Percentiles rank a stretch among this genome's conserved stretches.
Evolutionary conservation across 2,888 invertebrate species (phyloP).

Genomic region (Athalia rosae): DNA sequence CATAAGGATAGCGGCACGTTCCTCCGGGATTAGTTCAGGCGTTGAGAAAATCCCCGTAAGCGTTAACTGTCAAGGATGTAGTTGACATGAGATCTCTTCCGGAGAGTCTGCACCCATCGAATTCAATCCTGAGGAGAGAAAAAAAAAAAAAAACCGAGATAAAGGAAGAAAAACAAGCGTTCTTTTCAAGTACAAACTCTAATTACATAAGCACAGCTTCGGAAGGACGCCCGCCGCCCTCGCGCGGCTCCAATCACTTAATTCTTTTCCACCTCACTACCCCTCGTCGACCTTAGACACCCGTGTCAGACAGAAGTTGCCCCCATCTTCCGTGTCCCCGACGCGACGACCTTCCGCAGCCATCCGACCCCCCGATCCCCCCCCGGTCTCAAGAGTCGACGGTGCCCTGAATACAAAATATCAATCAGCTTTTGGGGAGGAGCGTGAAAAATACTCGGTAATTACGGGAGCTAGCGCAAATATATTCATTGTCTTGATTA

Average conservation of each 20-base stretch:
- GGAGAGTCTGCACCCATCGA: conserved; percentile 21
- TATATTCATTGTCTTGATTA: conserved; percentile 65
- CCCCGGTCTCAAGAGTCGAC: conserved; percentile 34
- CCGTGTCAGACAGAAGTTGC: conserved; percentile 34
- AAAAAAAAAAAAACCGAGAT: not conserved
- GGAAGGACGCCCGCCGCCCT: not conserved
- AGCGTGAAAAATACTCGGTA: conserved; percentile 70
- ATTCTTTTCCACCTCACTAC: conserved; percentile 48
- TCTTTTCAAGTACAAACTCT: conserved; percentile 42
- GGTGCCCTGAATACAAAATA: conserved; percentile 70
- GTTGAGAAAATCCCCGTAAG: not conserved
- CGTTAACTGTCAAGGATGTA: conserved; percentile 25
- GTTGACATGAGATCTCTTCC: conserved; percentile 33
- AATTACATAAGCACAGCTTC: conserved; percentile 40
- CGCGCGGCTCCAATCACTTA: conserved; percentile 47
- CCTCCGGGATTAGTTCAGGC: not conserved
- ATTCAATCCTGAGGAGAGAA: conserved; percentile 27
- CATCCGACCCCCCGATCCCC: conserved; percentile 1
- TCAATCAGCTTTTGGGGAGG: conserved; percentile 66
- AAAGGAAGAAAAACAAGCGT: conserved; percentile 17
- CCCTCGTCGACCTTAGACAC: conserved; percentile 44
- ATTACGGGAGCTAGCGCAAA: conserved; percentile 66
- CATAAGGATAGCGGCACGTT: conserved; percentile 1
- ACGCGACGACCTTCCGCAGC: conserved; percentile 45
- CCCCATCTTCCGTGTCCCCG: conserved; percentile 28